Base-by-base conservation (phyloP, 1,140 invertebrate species). In the Camponotus vicinus region DNA sequence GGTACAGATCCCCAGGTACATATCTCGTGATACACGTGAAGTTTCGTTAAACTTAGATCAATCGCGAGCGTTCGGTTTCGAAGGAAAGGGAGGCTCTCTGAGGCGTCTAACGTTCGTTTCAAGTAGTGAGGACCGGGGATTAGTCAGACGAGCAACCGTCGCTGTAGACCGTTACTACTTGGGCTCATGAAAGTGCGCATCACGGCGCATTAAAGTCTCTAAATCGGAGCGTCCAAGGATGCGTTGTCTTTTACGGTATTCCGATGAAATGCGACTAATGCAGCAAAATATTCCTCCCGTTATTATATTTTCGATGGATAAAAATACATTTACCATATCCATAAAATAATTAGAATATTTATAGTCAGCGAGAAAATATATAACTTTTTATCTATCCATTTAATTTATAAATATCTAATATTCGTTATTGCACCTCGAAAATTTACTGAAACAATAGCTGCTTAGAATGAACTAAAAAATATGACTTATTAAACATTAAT, bases 81-180 rank as follows among this genome's bases (percentile, higher is more conserved):
- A 21, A 52, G 71, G 49, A 85, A 77, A 77, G 73, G 21, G 73
- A 49, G 42, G 11, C 32, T 49, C 13, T n/a, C 11, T 15, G 18
- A 42, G n/a, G 42, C 27, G 32, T 64, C 52, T 78, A 78, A 76
- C 34, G 34, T 11, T 37, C 37, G 18, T 57, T 42, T 3, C 21
- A 42, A 85, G 83, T 85, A 42, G 66, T 42, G 21, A 32, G 37
- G 5, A 9, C 13, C 45, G 52, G 21, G 21, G 37, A 85, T 79
- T 79, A 79, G 63, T 79, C 83, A 9, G 83, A 45, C 83, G 45
- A 21, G 32, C 27, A 18, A 27, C n/a, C 32, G 45, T 27, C 21
- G 27, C 21, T 37, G 71, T 40, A 21, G 61, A 78, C 49, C 40
- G 5, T 37, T 66, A 78, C 82, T 82, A 82, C 66, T 82, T 59